Percentiles rank a stretch among this genome's conserved stretches.
Conservation (phyloP, 2,888 invertebrate species). For the Penaeus monodon region DNA sequence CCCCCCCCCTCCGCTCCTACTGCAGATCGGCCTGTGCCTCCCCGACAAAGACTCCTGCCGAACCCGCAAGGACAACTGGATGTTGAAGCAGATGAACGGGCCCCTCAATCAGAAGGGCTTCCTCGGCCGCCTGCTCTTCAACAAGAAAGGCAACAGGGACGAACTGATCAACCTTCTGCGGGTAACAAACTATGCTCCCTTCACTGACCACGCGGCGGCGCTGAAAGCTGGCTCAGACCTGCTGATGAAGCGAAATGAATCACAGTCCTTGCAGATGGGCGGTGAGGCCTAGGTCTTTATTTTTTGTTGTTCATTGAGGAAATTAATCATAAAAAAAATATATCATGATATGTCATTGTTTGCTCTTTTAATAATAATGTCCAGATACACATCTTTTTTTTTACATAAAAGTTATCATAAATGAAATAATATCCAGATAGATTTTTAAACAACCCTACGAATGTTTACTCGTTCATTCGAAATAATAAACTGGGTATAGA, state of each 20-base stretch:
- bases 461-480: no score
- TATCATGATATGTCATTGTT: no score
- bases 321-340: no score
- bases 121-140: slow-evolving; percentile 8
- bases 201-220: neutral
- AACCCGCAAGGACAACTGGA: neutral
- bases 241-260: neutral
- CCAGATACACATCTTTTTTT: no score
- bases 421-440: no score
- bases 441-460: no score
- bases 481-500: no score
- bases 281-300: neutral
- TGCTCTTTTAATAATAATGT: no score
- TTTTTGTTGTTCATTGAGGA: neutral
- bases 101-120: neutral
- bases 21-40: slow-evolving; percentile 16
- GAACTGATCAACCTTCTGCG: neutral
- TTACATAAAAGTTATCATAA: no score
- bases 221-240: slow-evolving; percentile 3
- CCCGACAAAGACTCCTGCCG: neutral
- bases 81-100: neutral
- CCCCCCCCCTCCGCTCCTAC: no score
- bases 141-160: neutral
- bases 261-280: neutral
- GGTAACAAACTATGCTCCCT: neutral